Evolutionary conservation across 2,888 invertebrate species (phyloP).

Genomic region (Ormyrus thymus): DNA sequence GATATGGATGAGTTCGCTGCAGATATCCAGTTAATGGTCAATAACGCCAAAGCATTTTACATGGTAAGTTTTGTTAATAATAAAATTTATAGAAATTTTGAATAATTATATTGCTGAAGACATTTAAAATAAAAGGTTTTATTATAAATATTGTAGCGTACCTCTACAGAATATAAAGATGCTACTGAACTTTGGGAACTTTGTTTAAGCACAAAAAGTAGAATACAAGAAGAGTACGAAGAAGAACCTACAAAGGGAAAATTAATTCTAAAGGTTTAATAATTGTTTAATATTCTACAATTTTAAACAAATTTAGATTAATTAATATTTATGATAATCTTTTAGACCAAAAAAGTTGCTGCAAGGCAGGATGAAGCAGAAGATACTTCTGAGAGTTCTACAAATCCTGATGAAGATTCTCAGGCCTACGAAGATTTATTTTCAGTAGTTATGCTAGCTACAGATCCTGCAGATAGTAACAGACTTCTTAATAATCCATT

Average conservation of each 20-base stretch:
- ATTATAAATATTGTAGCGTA: slow-evolving; percentile 76
- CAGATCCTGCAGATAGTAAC: slow-evolving; percentile 83
- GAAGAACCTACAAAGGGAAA: slow-evolving; percentile 77
- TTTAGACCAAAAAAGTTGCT: slow-evolving; percentile 67
- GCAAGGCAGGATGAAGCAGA: slow-evolving; percentile 79
- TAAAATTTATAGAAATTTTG: too few relatives aligned
- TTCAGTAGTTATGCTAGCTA: slow-evolving; percentile 90
- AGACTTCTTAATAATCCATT: slow-evolving; percentile 91
- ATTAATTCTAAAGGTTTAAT: slow-evolving; percentile 77
- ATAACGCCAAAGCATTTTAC: slow-evolving; percentile 97
- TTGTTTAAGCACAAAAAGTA: slow-evolving; percentile 80
- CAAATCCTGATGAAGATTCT: slow-evolving; percentile 83
- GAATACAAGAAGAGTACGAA: slow-evolving; percentile 75
- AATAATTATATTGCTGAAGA: background rate
- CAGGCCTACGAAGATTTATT: slow-evolving; percentile 92
- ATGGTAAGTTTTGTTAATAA: slow-evolving; percentile 76
- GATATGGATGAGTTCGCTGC: slow-evolving; percentile 93
- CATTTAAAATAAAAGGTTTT: background rate
- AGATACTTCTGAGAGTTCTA: slow-evolving; percentile 84
- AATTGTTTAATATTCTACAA: slow-evolving; percentile 70
- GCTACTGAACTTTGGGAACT: slow-evolving; percentile 92
- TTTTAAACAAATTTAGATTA: slow-evolving; percentile 11
- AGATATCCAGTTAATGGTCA: slow-evolving; percentile 93
- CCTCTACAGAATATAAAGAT: slow-evolving; percentile 90
- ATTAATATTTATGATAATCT: slow-evolving; percentile 18